Percentiles rank a stretch among this genome's conserved stretches.
These are phyloP conservation scores for Campylomormyrus numenius DNA, from an alignment of 2,113 vertebrate species.

Conservation along the genomic window DNA sequence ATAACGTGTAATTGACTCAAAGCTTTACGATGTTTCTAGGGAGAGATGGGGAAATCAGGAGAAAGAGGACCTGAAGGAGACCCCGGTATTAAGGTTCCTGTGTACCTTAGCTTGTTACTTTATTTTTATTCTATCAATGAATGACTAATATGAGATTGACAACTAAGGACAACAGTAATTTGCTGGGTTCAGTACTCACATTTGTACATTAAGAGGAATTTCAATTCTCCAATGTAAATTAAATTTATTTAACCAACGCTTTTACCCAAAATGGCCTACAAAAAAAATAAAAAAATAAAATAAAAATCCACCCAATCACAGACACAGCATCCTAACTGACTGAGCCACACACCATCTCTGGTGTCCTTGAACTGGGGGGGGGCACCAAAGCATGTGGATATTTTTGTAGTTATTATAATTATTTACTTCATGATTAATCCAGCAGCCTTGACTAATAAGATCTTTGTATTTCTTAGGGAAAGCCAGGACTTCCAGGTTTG, in stretches of 20 bases:
- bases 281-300: no score
- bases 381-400: not conserved
- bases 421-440: not conserved
- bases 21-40: conserved; percentile 41
- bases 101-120: conserved; percentile 42
- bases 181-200: not conserved
- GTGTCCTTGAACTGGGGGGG: not conserved
- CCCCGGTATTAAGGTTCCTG: conserved; percentile 68
- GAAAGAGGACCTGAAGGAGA: conserved; percentile 58
- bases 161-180: not conserved
- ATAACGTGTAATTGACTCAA: not conserved
- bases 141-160: not conserved
- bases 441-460: not conserved
- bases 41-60: conserved; percentile 60
- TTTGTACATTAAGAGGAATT: not conserved
- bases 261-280: no score
- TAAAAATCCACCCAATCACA: not conserved
- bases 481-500: conserved; percentile 40
- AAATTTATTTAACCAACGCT: not conserved
- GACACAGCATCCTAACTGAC: not conserved
- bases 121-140: not conserved
- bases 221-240: not conserved
- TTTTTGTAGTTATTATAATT: not conserved
- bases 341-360: not conserved
- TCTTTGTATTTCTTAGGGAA: conserved; percentile 48